phyloP scores from a whole-genome alignment of 2,797 vertebrate genomes.

The Orientallactaga sibirica region DNA sequence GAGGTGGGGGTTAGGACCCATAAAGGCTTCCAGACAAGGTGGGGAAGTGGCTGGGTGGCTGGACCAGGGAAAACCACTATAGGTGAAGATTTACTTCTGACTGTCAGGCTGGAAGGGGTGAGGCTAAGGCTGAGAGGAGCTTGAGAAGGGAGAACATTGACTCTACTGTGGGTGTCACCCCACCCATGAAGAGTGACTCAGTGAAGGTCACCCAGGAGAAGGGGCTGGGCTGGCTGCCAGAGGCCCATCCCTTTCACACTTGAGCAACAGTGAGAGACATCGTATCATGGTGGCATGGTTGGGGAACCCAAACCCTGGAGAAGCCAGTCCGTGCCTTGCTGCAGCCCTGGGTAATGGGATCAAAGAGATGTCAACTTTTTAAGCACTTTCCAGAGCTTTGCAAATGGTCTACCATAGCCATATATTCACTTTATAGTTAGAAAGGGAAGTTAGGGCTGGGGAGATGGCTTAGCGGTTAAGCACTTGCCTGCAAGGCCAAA shows the following conservation, averaged over 20 bases:
- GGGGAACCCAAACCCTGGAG: background rate
- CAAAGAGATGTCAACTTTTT: background rate
- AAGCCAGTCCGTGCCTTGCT: accelerated
- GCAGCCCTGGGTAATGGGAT: background rate
- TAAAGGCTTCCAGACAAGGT: background rate
- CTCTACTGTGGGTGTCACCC: background rate
- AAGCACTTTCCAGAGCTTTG: background rate
- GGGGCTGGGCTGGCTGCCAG: background rate
- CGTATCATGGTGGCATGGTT: too few species aligned
- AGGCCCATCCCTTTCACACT: background rate
- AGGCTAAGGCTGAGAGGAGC: background rate
- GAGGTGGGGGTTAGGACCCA: background rate
- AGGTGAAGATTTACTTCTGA: too few species aligned
- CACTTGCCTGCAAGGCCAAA: too few species aligned
- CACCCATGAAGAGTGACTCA: background rate
- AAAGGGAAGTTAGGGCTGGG: background rate
- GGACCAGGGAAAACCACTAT: too few species aligned
- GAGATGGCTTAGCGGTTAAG: too few species aligned
- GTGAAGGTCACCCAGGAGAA: too few species aligned
- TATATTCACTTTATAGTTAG: background rate
- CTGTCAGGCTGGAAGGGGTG: background rate
- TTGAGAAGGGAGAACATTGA: background rate
- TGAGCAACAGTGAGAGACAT: background rate
- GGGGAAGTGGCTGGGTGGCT: background rate
- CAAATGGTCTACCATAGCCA: background rate